Percentiles rank a stretch among this genome's conserved stretches.
Evolutionary conservation across 2,888 invertebrate genomes (phyloP).

Genomic region (Diplolepis rosae): DNA sequence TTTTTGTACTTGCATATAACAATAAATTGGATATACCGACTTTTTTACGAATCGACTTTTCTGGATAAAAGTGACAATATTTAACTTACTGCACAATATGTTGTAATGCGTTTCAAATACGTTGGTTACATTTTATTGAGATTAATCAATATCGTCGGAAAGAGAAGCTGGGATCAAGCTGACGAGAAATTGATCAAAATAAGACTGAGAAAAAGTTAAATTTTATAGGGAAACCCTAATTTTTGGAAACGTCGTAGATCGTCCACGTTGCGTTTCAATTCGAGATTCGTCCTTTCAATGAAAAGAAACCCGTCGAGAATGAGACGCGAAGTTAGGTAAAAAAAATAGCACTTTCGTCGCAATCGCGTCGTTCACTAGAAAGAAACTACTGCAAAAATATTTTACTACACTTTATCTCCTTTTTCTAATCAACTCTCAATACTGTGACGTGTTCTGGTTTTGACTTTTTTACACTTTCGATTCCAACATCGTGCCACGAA

Average conservation of each 20-base stretch:
- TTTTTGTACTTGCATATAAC: not conserved
- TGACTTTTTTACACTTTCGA: constrained; percentile 17
- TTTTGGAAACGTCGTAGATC: constrained; percentile 10
- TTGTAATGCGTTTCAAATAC: constrained; percentile 1
- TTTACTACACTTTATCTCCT: constrained; percentile 1
- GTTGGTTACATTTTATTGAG: constrained; percentile 5
- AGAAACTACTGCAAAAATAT: not conserved
- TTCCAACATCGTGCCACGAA: constrained; percentile 33
- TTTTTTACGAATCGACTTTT: not conserved
- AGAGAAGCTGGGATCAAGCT: constrained; percentile 2
- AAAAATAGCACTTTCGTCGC: not conserved
- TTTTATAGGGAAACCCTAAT: not conserved
- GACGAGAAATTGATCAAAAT: not conserved
- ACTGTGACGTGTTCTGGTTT: constrained; percentile 3
- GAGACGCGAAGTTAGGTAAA: not conserved
- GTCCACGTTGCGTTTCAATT: constrained; percentile 28
- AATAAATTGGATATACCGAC: not conserved
- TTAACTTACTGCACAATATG: constrained; percentile 26
- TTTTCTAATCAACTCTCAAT: constrained; percentile 3
- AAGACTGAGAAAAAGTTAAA: not conserved
- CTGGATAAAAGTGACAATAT: not conserved
- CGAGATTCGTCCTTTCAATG: constrained; percentile 4
- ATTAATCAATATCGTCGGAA: constrained; percentile 27
- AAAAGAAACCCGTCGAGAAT: not conserved
- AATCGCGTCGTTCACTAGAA: constrained; percentile 17